Conservation (phyloP, 2,797 vertebrate species). For the Malacoctenus gilli region DNA sequence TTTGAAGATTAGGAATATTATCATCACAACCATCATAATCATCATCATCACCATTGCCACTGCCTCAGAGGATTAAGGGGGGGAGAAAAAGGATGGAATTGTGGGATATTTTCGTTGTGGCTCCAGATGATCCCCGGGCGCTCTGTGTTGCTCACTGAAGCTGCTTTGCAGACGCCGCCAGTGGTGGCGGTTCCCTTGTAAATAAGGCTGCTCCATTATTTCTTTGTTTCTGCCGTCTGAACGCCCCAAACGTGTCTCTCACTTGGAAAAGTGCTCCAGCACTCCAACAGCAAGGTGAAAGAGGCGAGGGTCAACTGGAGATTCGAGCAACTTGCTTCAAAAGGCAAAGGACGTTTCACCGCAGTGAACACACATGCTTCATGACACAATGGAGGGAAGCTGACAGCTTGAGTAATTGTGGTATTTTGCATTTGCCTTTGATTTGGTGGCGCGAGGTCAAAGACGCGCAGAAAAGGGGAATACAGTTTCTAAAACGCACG, state of each 20-base stretch:
- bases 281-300: slow-evolving; percentile 29
- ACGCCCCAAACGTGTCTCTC: slow-evolving; percentile 20
- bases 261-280: slow-evolving; percentile 4
- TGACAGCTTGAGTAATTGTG: slow-evolving; percentile 22
- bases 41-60: slow-evolving; percentile 22
- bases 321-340: slow-evolving; percentile 22
- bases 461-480: slow-evolving; percentile 20
- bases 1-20: slow-evolving; percentile 60
- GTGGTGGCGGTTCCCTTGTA: slow-evolving; percentile 29
- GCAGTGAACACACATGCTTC: slow-evolving; percentile 2
- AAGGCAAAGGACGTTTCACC: slow-evolving; percentile 8
- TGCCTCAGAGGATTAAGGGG: slow-evolving; percentile 24
- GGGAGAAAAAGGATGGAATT: slow-evolving; percentile 1
- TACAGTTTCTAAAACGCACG: slow-evolving; percentile 14
- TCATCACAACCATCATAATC: slow-evolving; percentile 28
- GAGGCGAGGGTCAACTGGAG: slow-evolving; percentile 1
- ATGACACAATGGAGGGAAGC: neutral
- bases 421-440: slow-evolving; percentile 25
- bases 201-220: slow-evolving; percentile 35
- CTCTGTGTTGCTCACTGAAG: slow-evolving; percentile 31
- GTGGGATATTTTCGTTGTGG: slow-evolving; percentile 4
- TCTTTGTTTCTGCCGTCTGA: slow-evolving; percentile 25
- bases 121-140: slow-evolving; percentile 41
- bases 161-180: slow-evolving; percentile 38
- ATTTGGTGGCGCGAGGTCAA: slow-evolving; percentile 37